Base-by-base conservation (phyloP, 2,797 vertebrate species). In the Acanthurus tractus region DNA sequence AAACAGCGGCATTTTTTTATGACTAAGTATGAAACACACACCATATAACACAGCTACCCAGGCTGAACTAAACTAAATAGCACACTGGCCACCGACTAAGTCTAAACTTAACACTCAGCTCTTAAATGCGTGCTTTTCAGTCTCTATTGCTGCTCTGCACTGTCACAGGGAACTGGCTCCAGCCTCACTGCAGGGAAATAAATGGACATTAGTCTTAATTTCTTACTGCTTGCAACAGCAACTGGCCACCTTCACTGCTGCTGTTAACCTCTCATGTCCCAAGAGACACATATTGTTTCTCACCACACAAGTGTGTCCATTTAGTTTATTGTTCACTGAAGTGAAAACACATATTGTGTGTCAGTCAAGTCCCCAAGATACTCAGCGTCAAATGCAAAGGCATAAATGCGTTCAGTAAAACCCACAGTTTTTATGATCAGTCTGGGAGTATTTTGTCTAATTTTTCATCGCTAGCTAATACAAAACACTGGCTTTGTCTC, bases 171-270 rank as follows among this genome's bases (percentile, higher is more conserved):
- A 53, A 65, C 49, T 36, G 53, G n/a, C 83, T 64, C 25, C 23
- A 71, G 63, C 64, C 6, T 63, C 58, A 42, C 61, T 68, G 52
- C 61, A 42, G 62, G 34, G 40, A 63, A 69, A 76, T 57, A 68
- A 84, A 78, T 72, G 54, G 63, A 80, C 81, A 75, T 86, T 79
- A 76, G 61, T 80, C 70, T 78, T 84, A 66, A 82, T 85, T 79
- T 78, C 70, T 54, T 55, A n/a, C 42, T 53, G 57, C 68, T 73
- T 76, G 48, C 62, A 63, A 67, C 64, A 73, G 58, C 50, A 12
- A 62, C 52, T 50, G 52, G 44, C 58, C 63, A 42, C 69, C 38
- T 40, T 56, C 75, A 0, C 15, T 54, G 53, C 50, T 67, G 70
- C 70, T 75, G 40, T 74, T 68, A 66, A 80, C 81, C 68, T 80